Base-by-base conservation (phyloP, 2,113 vertebrate species). In the Ceyx cyanopectus region DNA sequence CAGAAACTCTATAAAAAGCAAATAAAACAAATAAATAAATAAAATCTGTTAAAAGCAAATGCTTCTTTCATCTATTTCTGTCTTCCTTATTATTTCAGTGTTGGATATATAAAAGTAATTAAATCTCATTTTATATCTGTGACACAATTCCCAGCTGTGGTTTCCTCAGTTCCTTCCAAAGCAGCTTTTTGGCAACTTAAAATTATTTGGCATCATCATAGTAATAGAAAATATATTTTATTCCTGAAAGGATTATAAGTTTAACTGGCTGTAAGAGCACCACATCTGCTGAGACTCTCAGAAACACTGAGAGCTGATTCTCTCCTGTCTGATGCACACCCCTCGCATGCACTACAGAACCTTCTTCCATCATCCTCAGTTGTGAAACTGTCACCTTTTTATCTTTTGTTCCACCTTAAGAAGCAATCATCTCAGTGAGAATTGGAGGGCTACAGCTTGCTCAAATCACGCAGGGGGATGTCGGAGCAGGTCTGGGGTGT, bases 241-340 rank as follows among this genome's bases (percentile, higher is more conserved):
- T 92, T 95, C 94, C 94, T 96, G 72, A 95, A 95, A 94, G 88
- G 94, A 95, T 96, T 95, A 95, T 96, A 90, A 94, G 88, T 95
- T 93, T 96, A 95, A 90, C 85, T 40, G 82, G 40, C 83, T 95
- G 61, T 88, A 90, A 84, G 85, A 94, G 73, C 5, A 2, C 61
- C 79, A 73, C 67, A 94, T 94, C 62, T 72, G 4, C 76, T 56
- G 68, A 62, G 79, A 89, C 51, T 74, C 72, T 83, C 79, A 79
- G 46, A 74, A 76, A 76, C 6, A 67, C 29, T 51, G 51, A 95
- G 76, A 85, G 57, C 29, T 13, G 26, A 73, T 70, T 70, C 73
- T 72, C 82, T 75, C 4, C 48, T 78, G 87, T 48, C 79, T 74
- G 60, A 29, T 40, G 40, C 12, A 22, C 24, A 43, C 6, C 37